Evolutionary conservation across 1,140 invertebrate genomes (phyloP).

Genomic region (Drosophila nigrodunni): DNA sequence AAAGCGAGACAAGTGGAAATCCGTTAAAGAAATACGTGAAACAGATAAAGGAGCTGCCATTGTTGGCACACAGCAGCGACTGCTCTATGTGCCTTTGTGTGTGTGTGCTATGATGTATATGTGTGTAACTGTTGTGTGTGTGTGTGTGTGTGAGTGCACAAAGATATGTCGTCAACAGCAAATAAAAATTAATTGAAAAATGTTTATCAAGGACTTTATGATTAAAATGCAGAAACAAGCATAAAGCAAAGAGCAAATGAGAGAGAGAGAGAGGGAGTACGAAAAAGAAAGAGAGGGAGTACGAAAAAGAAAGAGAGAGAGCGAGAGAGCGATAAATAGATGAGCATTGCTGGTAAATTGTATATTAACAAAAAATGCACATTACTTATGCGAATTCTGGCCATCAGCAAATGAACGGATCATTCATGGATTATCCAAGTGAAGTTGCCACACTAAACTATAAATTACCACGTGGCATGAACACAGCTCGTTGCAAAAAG

Average conservation of each 20-base stretch:
- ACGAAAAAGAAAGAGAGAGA: background rate
- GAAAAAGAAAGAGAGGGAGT: background rate
- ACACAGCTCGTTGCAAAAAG: constrained; percentile 52
- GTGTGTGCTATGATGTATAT: background rate
- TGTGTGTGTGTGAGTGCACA: constrained; percentile 40
- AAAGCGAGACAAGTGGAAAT: constrained; percentile 80
- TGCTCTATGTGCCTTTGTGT: background rate
- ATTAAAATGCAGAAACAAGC: constrained; percentile 50
- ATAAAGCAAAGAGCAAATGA: background rate
- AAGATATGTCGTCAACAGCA: constrained; percentile 77
- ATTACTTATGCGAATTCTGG: constrained; percentile 31
- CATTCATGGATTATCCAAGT: constrained; percentile 31
- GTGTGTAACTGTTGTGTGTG: constrained; percentile 20
- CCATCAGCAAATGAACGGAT: constrained; percentile 51
- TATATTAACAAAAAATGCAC: constrained; percentile 48
- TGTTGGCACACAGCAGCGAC: constrained; percentile 35
- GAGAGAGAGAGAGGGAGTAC: constrained; percentile 11
- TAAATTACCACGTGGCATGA: constrained; percentile 21
- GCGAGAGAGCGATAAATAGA: background rate
- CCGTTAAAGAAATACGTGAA: constrained; percentile 79
- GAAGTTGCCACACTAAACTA: constrained; percentile 38
- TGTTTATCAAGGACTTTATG: constrained; percentile 80
- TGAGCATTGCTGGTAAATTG: constrained; percentile 22
- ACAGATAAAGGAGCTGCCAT: constrained; percentile 69
- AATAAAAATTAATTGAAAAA: constrained; percentile 83